Evolutionary conservation across 2,888 invertebrate species (phyloP), one percentile per base, ranked within the genome.

Genomic region (Alcis repandata): DNA sequence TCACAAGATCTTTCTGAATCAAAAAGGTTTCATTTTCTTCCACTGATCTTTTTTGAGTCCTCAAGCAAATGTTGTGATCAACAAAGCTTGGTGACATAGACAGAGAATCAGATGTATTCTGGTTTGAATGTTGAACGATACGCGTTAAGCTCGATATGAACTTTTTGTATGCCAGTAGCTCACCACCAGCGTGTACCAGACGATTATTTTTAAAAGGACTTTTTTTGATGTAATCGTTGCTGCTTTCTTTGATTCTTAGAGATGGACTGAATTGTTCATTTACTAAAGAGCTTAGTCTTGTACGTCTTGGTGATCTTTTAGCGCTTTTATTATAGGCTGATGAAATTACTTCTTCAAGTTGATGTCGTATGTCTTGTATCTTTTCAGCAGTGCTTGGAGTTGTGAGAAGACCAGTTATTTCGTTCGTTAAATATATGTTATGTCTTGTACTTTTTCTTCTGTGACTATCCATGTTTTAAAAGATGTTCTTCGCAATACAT

Each of bases 391-490:
- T 56, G 11, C 45, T 56, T 8, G 45, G 32, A 11, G 45, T 20
- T n/a, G 15, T 41, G 7, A 54, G 4, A 17, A 8, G 8, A n/a
- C 11, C 19, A 20, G n/a, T 19, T 10, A 20, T 13, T n/a, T 45
- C 33, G 20, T 45, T 36, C 4, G 9, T 2, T n/a, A 36, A 52
- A 10, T 33, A 52, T 7, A 22, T 17, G n/a, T 43, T 22, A 22
- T 32, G 36, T 22, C 51, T 59, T 19, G 10, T 19, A 19, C 51
- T 66, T n/a, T 52, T 43, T 17, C 33, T 36, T 51, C 41, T 67
- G 0, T 48, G n/a, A 63, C 56, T 61, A 59, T 69, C 71, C 71
- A 71, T 71, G 20, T 51, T 59, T 38, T 54, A 52, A 13, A 33
- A 40, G 9, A 0, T 38, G 22, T 49, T 51, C 48, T 46, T 54